phyloP scores from a whole-genome alignment of 1,140 invertebrate genomes.

The Formica selysi region DNA sequence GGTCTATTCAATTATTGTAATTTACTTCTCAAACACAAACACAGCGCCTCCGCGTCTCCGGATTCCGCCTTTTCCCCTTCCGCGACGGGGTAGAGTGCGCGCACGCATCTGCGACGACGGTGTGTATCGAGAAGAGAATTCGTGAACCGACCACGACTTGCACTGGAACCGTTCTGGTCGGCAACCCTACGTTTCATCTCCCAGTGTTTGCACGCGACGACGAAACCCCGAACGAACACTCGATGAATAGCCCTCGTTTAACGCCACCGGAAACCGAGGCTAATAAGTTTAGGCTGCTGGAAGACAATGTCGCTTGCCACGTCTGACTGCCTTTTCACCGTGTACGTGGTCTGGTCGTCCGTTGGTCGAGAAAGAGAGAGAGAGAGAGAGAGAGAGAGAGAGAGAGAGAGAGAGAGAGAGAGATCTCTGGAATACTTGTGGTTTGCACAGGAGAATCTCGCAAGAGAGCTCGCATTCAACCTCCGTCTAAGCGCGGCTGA shows the following conservation, averaged over 20 bases:
- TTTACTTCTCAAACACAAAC: conserved; percentile 86
- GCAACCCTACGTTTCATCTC: not conserved
- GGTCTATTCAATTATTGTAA: conserved; percentile 86
- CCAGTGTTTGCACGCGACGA: conserved; percentile 61
- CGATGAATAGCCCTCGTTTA: conserved; percentile 75
- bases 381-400: conserved; percentile 7
- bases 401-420: conserved; percentile 8
- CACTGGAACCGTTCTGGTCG: conserved; percentile 12
- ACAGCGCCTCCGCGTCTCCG: conserved; percentile 60
- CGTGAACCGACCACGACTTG: conserved; percentile 18
- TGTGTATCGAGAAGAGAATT: conserved; percentile 42
- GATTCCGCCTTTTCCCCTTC: conserved; percentile 35
- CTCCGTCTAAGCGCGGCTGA: conserved; percentile 45
- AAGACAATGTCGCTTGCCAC: conserved; percentile 52
- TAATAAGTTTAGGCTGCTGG: conserved; percentile 67
- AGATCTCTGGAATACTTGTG: conserved; percentile 11
- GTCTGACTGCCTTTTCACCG: conserved; percentile 39
- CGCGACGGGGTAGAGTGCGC: not conserved
- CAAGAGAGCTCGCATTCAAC: conserved; percentile 34
- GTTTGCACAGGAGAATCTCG: not conserved
- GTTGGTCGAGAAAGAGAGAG: not conserved
- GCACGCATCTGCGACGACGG: conserved; percentile 16
- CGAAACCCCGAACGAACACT: conserved; percentile 29
- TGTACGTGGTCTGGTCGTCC: not conserved
- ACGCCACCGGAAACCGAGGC: conserved; percentile 61